A percentile compares a stretch with the other conserved stretches of the same genome.
Evolutionary conservation across 1,140 invertebrate genomes (phyloP).

Genomic region (Solenopsis fugax): DNA sequence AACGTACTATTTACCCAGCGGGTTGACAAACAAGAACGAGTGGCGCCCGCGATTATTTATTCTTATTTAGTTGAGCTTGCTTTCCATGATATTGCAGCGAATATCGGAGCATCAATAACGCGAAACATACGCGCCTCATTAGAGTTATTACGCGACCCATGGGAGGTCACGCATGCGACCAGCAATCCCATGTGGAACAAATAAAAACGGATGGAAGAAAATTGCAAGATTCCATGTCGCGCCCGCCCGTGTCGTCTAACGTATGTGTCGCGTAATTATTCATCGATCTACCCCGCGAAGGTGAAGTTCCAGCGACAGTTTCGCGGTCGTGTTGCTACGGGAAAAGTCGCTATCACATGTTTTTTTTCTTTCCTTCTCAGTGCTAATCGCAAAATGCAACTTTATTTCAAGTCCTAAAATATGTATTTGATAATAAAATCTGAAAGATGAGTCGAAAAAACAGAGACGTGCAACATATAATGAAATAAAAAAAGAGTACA

Average conservation of each 20-base stretch:
- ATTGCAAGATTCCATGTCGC: constrained; percentile 42
- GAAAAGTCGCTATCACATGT: neutral
- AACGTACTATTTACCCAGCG: neutral
- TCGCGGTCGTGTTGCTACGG: neutral
- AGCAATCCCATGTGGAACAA: neutral
- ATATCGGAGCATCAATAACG: neutral
- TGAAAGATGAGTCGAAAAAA: neutral
- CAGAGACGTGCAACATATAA: too few relatives aligned
- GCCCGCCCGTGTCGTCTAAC: constrained; percentile 1
- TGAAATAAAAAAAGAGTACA: neutral
- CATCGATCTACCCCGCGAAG: constrained; percentile 38
- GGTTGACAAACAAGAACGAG: neutral
- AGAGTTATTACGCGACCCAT: neutral
- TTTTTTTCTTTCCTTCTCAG: too few relatives aligned
- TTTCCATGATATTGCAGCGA: neutral
- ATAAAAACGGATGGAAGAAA: neutral
- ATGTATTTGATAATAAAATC: neutral
- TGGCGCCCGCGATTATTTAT: neutral
- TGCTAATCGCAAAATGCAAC: neutral
- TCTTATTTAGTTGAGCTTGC: neutral
- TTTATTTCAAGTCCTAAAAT: neutral
- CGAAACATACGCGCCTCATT: constrained; percentile 4
- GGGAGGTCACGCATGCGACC: constrained; percentile 1
- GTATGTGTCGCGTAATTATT: constrained; percentile 17
- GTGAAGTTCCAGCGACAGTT: constrained; percentile 5